Conservation (phyloP, 1,140 invertebrate species). For the Sitobion miscanthi region DNA sequence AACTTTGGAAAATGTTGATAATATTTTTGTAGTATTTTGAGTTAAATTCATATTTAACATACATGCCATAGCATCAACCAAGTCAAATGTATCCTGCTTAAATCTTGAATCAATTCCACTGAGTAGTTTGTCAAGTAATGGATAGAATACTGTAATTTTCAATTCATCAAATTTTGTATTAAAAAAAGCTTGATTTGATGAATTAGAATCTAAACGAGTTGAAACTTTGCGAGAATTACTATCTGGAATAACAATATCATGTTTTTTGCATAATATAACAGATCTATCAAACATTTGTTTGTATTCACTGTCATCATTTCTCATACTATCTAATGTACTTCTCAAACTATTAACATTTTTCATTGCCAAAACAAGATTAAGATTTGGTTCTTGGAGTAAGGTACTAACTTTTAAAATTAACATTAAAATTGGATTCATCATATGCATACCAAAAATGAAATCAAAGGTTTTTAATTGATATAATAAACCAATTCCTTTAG, state of each 20-base stretch:
- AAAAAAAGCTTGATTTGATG: not conserved
- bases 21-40: not conserved
- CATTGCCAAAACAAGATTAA: too few species aligned
- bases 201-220: slow-evolving; percentile 12
- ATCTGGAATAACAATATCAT: slow-evolving; percentile 49
- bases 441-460: slow-evolving; percentile 52
- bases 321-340: too few species aligned
- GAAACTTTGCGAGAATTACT: slow-evolving; percentile 45
- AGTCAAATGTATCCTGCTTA: not conserved
- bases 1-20: not conserved
- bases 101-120: not conserved
- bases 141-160: not conserved
- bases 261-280: too few species aligned
- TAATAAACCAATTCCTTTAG: slow-evolving; percentile 55
- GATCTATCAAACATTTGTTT: too few species aligned
- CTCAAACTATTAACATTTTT: too few species aligned
- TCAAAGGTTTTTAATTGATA: slow-evolving; percentile 57
- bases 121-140: too few species aligned
- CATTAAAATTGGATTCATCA: too few species aligned
- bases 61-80: not conserved
- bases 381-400: too few species aligned
- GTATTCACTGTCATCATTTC: too few species aligned
- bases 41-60: not conserved
- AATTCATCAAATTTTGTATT: slow-evolving; percentile 12
- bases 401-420: too few species aligned